phyloP scores from a whole-genome alignment of 2,113 vertebrate genomes.

The Apteryx owenii region DNA sequence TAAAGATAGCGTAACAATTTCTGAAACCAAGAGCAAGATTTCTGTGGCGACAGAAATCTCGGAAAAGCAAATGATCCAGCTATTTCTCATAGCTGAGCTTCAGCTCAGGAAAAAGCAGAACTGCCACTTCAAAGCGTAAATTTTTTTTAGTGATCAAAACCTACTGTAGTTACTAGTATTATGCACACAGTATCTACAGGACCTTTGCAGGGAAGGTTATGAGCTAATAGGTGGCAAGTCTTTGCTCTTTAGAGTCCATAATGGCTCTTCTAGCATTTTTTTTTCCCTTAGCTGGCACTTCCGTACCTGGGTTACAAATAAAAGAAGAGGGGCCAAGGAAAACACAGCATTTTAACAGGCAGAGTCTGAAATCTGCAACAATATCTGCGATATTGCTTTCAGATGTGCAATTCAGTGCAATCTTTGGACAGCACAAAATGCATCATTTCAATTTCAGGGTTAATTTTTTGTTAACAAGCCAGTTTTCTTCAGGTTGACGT shows the following conservation, averaged over 20 bases:
- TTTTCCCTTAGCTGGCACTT: not conserved
- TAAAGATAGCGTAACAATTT: not conserved
- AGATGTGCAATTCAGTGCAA: not conserved
- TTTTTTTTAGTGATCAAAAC: not conserved
- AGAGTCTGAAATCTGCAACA: not conserved
- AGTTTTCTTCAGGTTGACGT: not conserved
- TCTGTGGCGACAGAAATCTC: not conserved
- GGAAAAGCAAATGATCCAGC: not conserved
- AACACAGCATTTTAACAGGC: not conserved
- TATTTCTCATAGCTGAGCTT: not conserved
- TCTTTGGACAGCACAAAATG: not conserved
- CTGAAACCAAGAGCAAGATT: not conserved
- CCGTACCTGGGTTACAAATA: not conserved
- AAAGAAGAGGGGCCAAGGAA: not conserved
- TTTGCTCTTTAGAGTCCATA: not conserved
- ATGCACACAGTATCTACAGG: not conserved
- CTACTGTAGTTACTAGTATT: constrained; percentile 43
- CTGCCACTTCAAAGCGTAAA: not conserved
- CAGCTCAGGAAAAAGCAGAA: not conserved
- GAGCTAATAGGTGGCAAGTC: not conserved
- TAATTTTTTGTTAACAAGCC: not conserved
- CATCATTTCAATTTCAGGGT: not conserved
- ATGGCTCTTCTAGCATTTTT: not conserved
- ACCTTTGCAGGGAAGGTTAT: not conserved
- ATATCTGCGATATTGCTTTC: not conserved